Conservation (phyloP, 2,888 invertebrate species). For the Thera obeliscata region DNA sequence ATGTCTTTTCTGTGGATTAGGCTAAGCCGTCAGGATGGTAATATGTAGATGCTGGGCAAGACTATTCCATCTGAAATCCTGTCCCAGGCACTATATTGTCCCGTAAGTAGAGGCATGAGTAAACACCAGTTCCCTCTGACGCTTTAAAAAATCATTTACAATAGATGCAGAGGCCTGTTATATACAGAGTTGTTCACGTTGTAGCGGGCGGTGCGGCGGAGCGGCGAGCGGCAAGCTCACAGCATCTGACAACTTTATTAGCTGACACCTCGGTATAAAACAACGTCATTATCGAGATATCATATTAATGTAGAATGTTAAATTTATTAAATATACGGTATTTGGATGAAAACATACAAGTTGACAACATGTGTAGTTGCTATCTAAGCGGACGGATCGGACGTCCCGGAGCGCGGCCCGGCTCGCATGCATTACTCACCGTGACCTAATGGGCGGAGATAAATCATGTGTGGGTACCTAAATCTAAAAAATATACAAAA, state of each 20-base stretch:
- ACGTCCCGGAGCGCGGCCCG: constrained; percentile 72
- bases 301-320: constrained; percentile 76
- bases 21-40: too few species aligned
- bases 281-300: constrained; percentile 73
- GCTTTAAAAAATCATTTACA: too few species aligned
- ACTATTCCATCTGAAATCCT: too few species aligned
- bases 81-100: too few species aligned
- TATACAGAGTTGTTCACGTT: constrained; percentile 40
- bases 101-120: too few species aligned
- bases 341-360: constrained; percentile 83
- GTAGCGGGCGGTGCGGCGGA: constrained; percentile 36
- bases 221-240: constrained; percentile 33
- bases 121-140: too few species aligned
- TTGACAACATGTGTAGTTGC: constrained; percentile 82
- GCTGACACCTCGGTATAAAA: constrained; percentile 71
- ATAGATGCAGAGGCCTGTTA: too few species aligned
- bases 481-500: constrained; percentile 72
- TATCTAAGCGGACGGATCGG: constrained; percentile 79
- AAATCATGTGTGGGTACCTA: constrained; percentile 71
- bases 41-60: too few species aligned
- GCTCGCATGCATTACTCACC: constrained; percentile 75
- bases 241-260: constrained; percentile 62
- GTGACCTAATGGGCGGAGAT: constrained; percentile 81
- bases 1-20: too few species aligned
- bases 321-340: constrained; percentile 78